phyloP scores from a whole-genome alignment of 2,113 vertebrate species.

The Colaptes auratus region DNA sequence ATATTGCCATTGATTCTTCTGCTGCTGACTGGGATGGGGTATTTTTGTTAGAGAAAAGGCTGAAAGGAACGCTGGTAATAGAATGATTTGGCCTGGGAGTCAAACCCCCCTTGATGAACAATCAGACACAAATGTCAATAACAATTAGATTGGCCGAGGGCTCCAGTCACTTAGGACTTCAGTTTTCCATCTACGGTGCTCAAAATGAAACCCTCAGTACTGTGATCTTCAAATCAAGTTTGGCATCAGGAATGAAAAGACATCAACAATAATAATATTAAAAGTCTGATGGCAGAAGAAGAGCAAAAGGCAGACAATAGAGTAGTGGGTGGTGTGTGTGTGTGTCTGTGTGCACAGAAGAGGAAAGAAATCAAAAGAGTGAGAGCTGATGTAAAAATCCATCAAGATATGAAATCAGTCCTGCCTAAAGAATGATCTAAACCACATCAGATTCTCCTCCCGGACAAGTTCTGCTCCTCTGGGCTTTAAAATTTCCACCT shows the following conservation, averaged over 20 bases:
- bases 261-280: slow-evolving; percentile 78
- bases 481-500: slow-evolving; percentile 48
- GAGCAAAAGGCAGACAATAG: slow-evolving; percentile 41
- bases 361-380: background rate
- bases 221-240: slow-evolving; percentile 78
- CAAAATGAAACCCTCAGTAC: slow-evolving; percentile 71
- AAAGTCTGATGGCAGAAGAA: slow-evolving; percentile 65
- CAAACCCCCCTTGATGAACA: slow-evolving; percentile 80
- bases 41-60: slow-evolving; percentile 47
- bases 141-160: slow-evolving; percentile 83
- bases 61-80: slow-evolving; percentile 69
- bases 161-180: slow-evolving; percentile 84
- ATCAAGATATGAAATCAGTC: slow-evolving; percentile 6
- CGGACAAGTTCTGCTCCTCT: slow-evolving; percentile 29
- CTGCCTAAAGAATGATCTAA: background rate
- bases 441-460: background rate
- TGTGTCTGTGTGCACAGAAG: background rate
- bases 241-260: slow-evolving; percentile 84
- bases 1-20: slow-evolving; percentile 73
- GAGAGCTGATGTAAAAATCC: slow-evolving; percentile 27
- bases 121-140: slow-evolving; percentile 85
- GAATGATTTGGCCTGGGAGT: slow-evolving; percentile 75
- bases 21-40: background rate
- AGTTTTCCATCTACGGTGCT: slow-evolving; percentile 71
- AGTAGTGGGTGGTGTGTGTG: background rate